Percentiles rank a stretch among this genome's conserved stretches.
Conservation (phyloP, 2,797 vertebrate genomes). For the Neomorphus geoffroyi region DNA sequence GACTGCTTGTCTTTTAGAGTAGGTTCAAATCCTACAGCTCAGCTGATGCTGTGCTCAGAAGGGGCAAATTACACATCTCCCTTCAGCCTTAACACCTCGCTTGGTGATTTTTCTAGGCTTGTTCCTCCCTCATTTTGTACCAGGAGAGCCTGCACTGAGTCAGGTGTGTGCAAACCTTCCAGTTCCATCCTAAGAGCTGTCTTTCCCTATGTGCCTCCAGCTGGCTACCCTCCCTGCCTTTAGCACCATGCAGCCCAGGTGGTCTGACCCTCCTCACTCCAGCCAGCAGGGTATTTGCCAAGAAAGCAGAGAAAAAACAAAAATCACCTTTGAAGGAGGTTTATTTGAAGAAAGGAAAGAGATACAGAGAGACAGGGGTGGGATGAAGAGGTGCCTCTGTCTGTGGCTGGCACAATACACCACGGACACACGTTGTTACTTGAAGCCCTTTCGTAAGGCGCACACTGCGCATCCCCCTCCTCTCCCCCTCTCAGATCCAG, state of each 20-base stretch:
- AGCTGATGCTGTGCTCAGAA: not conserved
- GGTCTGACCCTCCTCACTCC: not conserved
- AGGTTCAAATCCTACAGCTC: not conserved
- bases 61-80: not conserved
- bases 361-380: too few species aligned
- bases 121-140: rapidly evolving
- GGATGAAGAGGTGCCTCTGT: too few species aligned
- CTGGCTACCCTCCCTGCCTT: not conserved
- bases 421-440: too few species aligned
- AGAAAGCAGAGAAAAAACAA: not conserved
- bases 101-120: not conserved
- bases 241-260: not conserved
- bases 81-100: not conserved
- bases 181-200: not conserved
- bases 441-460: too few species aligned
- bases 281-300: rapidly evolving
- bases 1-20: not conserved
- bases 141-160: not conserved
- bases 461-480: too few species aligned
- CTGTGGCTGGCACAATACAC: too few species aligned
- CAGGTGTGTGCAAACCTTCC: not conserved
- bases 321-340: too few species aligned
- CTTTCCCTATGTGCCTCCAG: not conserved
- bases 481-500: too few species aligned
- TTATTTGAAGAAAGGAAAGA: too few species aligned